Percentiles rank a stretch among this genome's conserved stretches.
Conservation (phyloP, 2,797 vertebrate genomes). For the Cottoperca gobio region DNA sequence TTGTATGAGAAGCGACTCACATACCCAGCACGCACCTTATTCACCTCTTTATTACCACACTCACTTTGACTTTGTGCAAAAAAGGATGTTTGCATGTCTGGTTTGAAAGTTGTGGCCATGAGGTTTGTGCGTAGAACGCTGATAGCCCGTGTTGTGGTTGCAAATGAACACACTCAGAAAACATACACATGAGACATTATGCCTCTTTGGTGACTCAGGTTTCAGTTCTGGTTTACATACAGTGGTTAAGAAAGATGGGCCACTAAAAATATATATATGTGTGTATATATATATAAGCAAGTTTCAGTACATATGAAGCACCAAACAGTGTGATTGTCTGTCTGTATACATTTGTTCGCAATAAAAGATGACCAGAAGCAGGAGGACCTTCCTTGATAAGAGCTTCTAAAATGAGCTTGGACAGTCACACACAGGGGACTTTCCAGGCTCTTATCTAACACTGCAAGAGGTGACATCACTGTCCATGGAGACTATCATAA, state of each 20-base stretch:
- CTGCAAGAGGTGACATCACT: slow-evolving; percentile 51
- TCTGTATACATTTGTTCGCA: neutral
- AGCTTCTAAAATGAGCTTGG: slow-evolving; percentile 31
- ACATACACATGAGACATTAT: neutral
- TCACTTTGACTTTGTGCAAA: neutral
- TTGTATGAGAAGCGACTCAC: neutral
- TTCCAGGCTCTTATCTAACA: slow-evolving; percentile 61
- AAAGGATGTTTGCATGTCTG: slow-evolving; percentile 19
- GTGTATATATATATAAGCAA: neutral
- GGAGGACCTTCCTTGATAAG: slow-evolving; percentile 11
- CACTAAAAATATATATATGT: neutral
- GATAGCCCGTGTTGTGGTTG: slow-evolving; percentile 5
- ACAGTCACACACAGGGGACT: slow-evolving; percentile 52
- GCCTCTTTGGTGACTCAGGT: neutral
- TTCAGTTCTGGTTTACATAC: slow-evolving; percentile 19
- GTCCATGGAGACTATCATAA: slow-evolving; percentile 41
- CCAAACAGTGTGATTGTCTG: neutral
- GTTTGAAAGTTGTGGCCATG: slow-evolving; percentile 19
- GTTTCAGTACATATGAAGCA: neutral
- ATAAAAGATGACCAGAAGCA: neutral
- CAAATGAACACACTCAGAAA: slow-evolving; percentile 1
- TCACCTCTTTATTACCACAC: neutral
- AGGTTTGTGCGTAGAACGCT: slow-evolving; percentile 17
- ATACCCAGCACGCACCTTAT: neutral
- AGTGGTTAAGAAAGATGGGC: neutral